A percentile compares a stretch with the other conserved stretches of the same genome.
These are phyloP conservation scores for Tauraco erythrolophus DNA, from an alignment of 2,113 vertebrate genomes.

Conservation along the genomic window DNA sequence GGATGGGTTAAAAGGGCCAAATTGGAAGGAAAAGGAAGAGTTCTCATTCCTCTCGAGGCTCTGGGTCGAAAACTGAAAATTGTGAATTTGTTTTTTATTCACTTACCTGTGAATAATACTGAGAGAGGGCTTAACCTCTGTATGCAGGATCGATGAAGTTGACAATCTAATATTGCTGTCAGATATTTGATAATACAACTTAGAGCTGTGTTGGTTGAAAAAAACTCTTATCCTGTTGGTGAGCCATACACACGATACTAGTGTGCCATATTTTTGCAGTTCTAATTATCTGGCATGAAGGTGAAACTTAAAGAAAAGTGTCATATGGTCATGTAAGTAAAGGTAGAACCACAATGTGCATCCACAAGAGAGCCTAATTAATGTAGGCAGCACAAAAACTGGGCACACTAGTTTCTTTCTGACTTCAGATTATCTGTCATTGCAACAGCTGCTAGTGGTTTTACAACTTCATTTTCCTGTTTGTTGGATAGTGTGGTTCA, in stretches of 20 bases:
- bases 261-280: background rate
- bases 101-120: background rate
- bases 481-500: background rate
- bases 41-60: background rate
- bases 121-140: background rate
- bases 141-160: background rate
- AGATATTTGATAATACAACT: background rate
- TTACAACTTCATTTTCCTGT: background rate
- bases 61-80: background rate
- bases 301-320: background rate
- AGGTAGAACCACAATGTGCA: background rate
- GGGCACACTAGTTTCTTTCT: background rate
- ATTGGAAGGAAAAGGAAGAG: background rate
- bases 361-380: background rate
- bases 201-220: background rate
- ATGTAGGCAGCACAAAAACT: background rate
- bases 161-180: background rate
- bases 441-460: background rate
- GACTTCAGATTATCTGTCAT: background rate
- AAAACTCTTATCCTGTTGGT: background rate
- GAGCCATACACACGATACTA: background rate
- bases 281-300: background rate
- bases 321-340: background rate
- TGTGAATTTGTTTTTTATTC: background rate
- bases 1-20: background rate